Percentiles rank a stretch among this genome's conserved stretches.
Evolutionary conservation across 1,140 invertebrate genomes (phyloP).

Genomic region (Drosophila arawakana): DNA sequence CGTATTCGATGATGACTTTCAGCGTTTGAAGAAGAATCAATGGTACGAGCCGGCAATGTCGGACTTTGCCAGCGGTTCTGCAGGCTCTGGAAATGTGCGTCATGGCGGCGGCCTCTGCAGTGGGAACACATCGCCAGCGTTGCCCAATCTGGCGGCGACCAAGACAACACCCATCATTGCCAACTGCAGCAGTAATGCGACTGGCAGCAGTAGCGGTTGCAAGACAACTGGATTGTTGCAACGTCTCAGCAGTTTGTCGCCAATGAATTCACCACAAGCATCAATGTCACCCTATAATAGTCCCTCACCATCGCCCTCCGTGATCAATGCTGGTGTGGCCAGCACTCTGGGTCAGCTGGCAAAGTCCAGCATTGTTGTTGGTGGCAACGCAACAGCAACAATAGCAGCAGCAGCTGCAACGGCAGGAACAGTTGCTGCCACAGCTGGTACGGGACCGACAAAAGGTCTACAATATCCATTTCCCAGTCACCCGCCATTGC

Average conservation of each 20-base stretch:
- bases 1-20: slow-evolving; percentile 98
- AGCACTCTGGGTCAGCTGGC: slow-evolving; percentile 19
- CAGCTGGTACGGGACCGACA: slow-evolving; percentile 39
- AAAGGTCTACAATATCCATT: slow-evolving; percentile 93
- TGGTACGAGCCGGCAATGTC: slow-evolving; percentile 90
- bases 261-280: slow-evolving; percentile 84
- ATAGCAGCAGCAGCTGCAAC: slow-evolving; percentile 31
- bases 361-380: slow-evolving; percentile 16
- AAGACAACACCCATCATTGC: slow-evolving; percentile 73
- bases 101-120: slow-evolving; percentile 46
- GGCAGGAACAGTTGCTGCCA: slow-evolving; percentile 20
- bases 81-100: slow-evolving; percentile 31
- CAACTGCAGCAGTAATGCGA: slow-evolving; percentile 49
- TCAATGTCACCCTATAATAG: slow-evolving; percentile 83
- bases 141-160: slow-evolving; percentile 80
- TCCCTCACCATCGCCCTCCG: slow-evolving; percentile 75
- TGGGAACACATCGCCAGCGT: slow-evolving; percentile 75
- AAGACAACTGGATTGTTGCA: slow-evolving; percentile 68
- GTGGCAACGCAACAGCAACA: slow-evolving; percentile 18
- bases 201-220: slow-evolving; percentile 23
- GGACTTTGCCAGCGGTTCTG: slow-evolving; percentile 53
- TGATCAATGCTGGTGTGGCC: slow-evolving; percentile 36
- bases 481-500: slow-evolving; percentile 89
- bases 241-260: slow-evolving; percentile 75
- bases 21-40: slow-evolving; percentile 95